Conservation (phyloP, 2,888 invertebrate species). For the Lypha dubia region DNA sequence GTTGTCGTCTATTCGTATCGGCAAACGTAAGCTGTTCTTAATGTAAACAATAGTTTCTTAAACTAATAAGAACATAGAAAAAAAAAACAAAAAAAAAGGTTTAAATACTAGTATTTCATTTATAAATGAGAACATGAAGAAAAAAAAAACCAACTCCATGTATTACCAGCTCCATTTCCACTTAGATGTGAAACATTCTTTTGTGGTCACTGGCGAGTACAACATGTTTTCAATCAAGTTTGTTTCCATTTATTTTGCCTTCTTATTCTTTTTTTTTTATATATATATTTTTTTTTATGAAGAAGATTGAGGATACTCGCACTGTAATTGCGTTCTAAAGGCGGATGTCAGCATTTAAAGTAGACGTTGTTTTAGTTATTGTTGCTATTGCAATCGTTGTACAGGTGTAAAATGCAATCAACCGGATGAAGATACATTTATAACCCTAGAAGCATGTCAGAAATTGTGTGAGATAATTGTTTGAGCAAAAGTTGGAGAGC, state of each 20-base stretch:
- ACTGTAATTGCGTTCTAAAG: slow-evolving; percentile 63
- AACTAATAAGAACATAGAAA: neutral
- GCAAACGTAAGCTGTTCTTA: slow-evolving; percentile 12
- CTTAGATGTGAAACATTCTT: slow-evolving; percentile 49
- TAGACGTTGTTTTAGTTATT: slow-evolving; percentile 71
- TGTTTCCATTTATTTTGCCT: slow-evolving; percentile 6
- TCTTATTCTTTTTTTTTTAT: slow-evolving; percentile 17
- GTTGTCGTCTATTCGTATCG: slow-evolving; percentile 11
- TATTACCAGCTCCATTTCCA: slow-evolving; percentile 31
- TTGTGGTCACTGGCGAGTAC: slow-evolving; percentile 44
- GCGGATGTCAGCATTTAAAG: slow-evolving; percentile 70
- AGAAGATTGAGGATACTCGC: slow-evolving; percentile 57
- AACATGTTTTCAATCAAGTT: slow-evolving; percentile 61
- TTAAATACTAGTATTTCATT: slow-evolving; percentile 22
- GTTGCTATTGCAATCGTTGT: slow-evolving; percentile 76
- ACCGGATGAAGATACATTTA: slow-evolving; percentile 71
- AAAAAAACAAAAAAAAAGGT: neutral
- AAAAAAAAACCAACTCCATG: slow-evolving; percentile 4
- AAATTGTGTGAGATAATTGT: slow-evolving; percentile 58
- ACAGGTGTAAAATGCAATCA: slow-evolving; percentile 82
- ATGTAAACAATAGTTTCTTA: slow-evolving; percentile 14
- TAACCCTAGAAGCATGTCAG: slow-evolving; percentile 62
- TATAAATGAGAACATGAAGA: slow-evolving; percentile 27
- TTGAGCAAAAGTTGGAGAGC: slow-evolving; percentile 36
- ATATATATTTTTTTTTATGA: slow-evolving; percentile 22